Evolutionary conservation across 2,888 invertebrate genomes (phyloP), one percentile per base, ranked within the genome.

Genomic region (Petrolisthes manimaculis): DNA sequence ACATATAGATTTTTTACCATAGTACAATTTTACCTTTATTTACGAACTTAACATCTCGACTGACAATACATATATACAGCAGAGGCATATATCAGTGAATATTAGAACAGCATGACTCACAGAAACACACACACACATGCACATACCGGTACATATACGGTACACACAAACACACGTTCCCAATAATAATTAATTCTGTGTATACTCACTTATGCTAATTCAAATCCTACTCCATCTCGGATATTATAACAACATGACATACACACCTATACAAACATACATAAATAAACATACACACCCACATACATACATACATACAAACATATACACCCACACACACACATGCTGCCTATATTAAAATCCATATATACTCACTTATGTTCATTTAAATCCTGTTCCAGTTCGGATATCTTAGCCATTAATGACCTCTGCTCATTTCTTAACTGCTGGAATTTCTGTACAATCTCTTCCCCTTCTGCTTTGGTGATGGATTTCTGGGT

Each of bases 311-410:
- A 37, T 2, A 37, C 37, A 37, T 37, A 37, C 37, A 37, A 1
- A 37, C 37, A 37, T 37, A 37, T 37, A 37, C 37, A 37, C 37
- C 37, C 37, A 37, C 37, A 37, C 37, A 37, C 37, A 74, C 24
- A 2, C 37, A 21, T 18, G 5, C 55, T n/a, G 6, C 61, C 14
- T 37, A 9, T 51, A 14, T 69, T 69, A 24, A 0, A n/a, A n/a
- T 24, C 18, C 61, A 18, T 37, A 61, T 93, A 94, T 84, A 91
- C 92, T 94, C 94, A 99, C 98, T 97, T 98, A 94, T 99, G 98
- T 94, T 99, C 99, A 93, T 97, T 98, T 90, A 97, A 94, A 93
- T 99, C 99, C 95, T 96, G 95, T 94, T 98, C 98, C 92, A 99
- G 94, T 94, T 99, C 98, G 0, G 97, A 96, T 90, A 98, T 95